These are phyloP conservation scores for Acanthococcus lagerstroemiae DNA, from an alignment of 2,888 invertebrate genomes.

Conservation along the genomic window DNA sequence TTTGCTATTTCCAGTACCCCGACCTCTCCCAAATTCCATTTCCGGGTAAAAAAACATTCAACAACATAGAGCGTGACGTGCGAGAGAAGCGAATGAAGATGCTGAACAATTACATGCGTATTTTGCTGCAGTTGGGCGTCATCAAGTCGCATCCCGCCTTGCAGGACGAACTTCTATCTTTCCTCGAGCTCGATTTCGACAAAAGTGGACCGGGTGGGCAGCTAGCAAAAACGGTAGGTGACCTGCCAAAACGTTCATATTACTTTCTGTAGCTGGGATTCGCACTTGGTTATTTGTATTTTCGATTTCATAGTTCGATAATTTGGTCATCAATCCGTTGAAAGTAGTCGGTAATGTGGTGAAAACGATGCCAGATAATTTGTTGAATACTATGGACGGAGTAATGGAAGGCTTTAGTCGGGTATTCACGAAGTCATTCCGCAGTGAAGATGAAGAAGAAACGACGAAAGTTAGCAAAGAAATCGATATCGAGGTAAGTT, in stretches of 20 bases:
- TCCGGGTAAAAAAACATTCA: conserved; percentile 88
- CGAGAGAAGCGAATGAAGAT: conserved; percentile 73
- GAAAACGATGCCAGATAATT: conserved; percentile 78
- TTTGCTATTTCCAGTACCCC: conserved; percentile 54
- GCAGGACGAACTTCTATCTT: conserved; percentile 51
- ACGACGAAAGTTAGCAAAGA: conserved; percentile 47
- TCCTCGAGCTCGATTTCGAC: conserved; percentile 62
- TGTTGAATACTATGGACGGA: conserved; percentile 72
- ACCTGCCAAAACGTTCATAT: too few relatives aligned
- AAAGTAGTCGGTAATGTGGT: conserved; percentile 63
- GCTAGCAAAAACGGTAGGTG: conserved; percentile 50
- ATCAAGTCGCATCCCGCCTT: conserved; percentile 53
- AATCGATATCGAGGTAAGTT: conserved; percentile 48
- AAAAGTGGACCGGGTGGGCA: conserved; percentile 51
- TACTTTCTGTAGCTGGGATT: background rate
- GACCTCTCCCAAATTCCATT: conserved; percentile 66
- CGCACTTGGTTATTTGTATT: background rate
- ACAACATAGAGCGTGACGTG: conserved; percentile 76
- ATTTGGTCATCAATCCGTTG: conserved; percentile 63
- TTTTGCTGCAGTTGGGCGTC: conserved; percentile 52
- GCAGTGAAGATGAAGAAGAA: conserved; percentile 39
- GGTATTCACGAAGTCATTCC: conserved; percentile 30
- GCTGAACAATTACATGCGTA: conserved; percentile 70
- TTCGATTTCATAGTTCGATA: conserved; percentile 49
- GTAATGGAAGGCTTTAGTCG: conserved; percentile 50